Conservation (phyloP, 2,888 invertebrate species). For the Andrena chrysosceles region DNA sequence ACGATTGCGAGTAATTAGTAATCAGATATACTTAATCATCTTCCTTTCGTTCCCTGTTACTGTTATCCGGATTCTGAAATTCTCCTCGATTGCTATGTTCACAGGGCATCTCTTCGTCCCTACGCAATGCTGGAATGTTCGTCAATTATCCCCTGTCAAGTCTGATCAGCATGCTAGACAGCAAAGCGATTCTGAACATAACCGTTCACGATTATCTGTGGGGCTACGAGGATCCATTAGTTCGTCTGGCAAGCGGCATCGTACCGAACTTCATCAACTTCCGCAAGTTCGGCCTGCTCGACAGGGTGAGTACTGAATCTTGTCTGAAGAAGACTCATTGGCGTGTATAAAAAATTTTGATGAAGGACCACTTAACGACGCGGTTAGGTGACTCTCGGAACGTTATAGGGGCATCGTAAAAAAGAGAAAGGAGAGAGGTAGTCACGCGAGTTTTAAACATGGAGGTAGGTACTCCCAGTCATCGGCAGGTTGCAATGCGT, state of each 20-base stretch:
- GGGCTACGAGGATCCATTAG: slow-evolving; percentile 92
- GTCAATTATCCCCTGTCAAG: slow-evolving; percentile 88
- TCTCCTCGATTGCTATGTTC: neutral
- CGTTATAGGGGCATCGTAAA: neutral
- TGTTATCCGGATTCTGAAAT: too few relatives aligned
- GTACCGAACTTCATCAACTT: slow-evolving; percentile 94
- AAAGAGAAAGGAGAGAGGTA: neutral
- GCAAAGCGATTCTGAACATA: slow-evolving; percentile 88
- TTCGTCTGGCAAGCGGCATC: slow-evolving; percentile 89
- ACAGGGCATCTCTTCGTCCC: slow-evolving; percentile 87
- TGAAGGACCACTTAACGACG: neutral
- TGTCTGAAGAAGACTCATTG: neutral
- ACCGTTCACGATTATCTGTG: slow-evolving; percentile 91
- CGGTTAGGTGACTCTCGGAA: too few relatives aligned
- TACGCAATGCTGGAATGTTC: slow-evolving; percentile 86
- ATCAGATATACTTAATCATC: too few relatives aligned
- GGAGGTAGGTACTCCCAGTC: neutral
- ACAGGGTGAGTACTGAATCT: slow-evolving; percentile 87
- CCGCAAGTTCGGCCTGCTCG: slow-evolving; percentile 92
- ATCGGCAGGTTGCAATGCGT: neutral
- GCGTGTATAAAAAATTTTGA: neutral
- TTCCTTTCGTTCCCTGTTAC: too few relatives aligned
- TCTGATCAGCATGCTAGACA: slow-evolving; percentile 86
- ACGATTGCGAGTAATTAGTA: neutral
- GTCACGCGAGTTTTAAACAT: neutral